phyloP scores from a whole-genome alignment of 1,140 invertebrate genomes.

The Mamestra configurata region DNA sequence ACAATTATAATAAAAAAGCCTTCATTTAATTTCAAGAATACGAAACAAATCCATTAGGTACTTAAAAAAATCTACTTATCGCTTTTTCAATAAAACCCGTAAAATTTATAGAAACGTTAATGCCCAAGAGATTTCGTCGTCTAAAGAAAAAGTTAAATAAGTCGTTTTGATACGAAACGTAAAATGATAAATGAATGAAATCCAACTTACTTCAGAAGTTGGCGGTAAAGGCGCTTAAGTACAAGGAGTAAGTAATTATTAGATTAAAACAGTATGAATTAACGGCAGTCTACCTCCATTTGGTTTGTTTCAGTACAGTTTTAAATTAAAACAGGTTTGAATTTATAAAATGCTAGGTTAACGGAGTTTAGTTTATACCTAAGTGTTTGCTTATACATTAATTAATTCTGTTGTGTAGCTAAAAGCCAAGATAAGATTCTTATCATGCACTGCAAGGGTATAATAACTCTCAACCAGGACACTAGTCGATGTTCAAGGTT shows the following conservation, averaged over 20 bases:
- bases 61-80: slow-evolving; percentile 17
- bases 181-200: slow-evolving; percentile 52
- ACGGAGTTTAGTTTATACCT: not conserved
- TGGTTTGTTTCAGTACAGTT: slow-evolving; percentile 7
- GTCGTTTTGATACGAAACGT: slow-evolving; percentile 47
- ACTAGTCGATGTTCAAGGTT: no score
- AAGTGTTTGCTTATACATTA: no score
- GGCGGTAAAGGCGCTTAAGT: slow-evolving; percentile 11
- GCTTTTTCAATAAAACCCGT: slow-evolving; percentile 15
- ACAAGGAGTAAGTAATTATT: slow-evolving; percentile 37
- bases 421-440: no score
- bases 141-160: slow-evolving; percentile 59
- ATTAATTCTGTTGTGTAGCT: no score
- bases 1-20: not conserved
- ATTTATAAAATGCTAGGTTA: not conserved
- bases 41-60: not conserved
- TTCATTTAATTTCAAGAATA: not conserved
- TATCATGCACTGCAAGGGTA: no score
- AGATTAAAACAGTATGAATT: slow-evolving; percentile 45
- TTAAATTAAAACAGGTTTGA: slow-evolving; percentile 12
- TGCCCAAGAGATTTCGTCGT: slow-evolving; percentile 3
- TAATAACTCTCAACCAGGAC: no score
- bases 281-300: not conserved
- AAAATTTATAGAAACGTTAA: slow-evolving; percentile 17
- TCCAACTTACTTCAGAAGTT: slow-evolving; percentile 40